Percentiles rank a stretch among this genome's conserved stretches.
These are phyloP conservation scores for Copidosoma floridanum DNA, from an alignment of 1,140 invertebrate genomes.

Conservation along the genomic window DNA sequence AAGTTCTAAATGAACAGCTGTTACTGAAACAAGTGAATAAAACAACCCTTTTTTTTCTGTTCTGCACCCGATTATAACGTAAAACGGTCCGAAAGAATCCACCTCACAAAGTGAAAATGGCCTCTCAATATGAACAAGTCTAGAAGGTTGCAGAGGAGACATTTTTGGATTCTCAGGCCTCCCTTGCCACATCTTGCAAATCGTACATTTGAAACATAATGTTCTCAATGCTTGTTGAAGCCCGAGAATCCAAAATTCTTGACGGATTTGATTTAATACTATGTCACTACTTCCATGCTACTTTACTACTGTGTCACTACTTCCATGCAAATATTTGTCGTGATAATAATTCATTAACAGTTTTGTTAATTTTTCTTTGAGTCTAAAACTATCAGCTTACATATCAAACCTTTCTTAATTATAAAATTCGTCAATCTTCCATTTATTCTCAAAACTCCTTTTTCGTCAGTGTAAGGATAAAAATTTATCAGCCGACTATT, in stretches of 20 bases:
- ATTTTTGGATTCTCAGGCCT: neutral
- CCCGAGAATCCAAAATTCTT: conserved; percentile 29
- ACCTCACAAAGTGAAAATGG: neutral
- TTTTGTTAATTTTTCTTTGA: no score
- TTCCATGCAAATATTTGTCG: neutral
- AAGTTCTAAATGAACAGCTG: neutral
- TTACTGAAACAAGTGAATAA: no score
- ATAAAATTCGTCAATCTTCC: neutral
- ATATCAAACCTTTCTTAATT: no score
- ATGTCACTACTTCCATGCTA: conserved; percentile 24
- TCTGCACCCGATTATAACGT: no score
- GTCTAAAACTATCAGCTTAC: no score
- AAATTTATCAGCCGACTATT: neutral
- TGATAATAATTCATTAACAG: no score
- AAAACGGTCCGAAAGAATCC: no score
- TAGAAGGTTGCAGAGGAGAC: neutral
- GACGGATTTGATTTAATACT: conserved; percentile 27
- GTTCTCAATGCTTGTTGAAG: neutral
- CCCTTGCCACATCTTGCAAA: neutral
- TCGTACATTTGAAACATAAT: neutral
- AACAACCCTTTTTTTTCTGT: no score
- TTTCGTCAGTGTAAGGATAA: neutral
- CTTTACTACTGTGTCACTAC: neutral
- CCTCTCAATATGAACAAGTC: neutral
- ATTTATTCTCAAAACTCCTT: neutral